Conservation (phyloP, 2,113 vertebrate species). For the Axis porcinus region DNA sequence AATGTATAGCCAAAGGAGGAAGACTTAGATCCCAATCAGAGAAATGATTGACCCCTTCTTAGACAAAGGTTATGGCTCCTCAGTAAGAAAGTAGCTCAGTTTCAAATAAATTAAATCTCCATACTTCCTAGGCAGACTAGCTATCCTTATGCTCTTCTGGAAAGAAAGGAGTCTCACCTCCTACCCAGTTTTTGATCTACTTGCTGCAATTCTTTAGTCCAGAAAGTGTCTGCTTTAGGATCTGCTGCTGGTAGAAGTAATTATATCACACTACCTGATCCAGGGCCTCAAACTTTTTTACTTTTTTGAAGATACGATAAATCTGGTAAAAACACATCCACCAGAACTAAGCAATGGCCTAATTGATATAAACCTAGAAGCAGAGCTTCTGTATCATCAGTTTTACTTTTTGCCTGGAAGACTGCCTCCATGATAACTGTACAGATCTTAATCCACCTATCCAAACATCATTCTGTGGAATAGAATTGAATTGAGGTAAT, state of each 20-base stretch:
- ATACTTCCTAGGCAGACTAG: background rate
- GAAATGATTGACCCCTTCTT: background rate
- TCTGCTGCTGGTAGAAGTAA: background rate
- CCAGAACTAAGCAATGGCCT: background rate
- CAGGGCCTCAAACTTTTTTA: background rate
- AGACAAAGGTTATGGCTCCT: background rate
- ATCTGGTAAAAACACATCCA: background rate
- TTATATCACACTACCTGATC: background rate
- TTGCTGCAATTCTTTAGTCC: background rate
- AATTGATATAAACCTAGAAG: background rate
- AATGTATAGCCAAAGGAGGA: background rate
- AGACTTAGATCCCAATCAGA: background rate
- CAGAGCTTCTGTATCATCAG: background rate
- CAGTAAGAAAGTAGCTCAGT: background rate
- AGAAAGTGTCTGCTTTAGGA: background rate
- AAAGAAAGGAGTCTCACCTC: background rate
- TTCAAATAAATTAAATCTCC: background rate
- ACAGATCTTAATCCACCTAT: background rate
- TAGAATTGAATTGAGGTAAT: background rate
- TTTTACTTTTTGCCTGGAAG: background rate
- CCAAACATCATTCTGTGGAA: background rate
- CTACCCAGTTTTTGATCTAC: background rate
- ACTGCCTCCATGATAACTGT: background rate
- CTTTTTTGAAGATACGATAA: background rate
- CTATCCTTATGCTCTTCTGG: background rate